These are phyloP conservation scores for Oreotragus oreotragus DNA, from an alignment of 2,113 vertebrate genomes.

Conservation along the genomic window DNA sequence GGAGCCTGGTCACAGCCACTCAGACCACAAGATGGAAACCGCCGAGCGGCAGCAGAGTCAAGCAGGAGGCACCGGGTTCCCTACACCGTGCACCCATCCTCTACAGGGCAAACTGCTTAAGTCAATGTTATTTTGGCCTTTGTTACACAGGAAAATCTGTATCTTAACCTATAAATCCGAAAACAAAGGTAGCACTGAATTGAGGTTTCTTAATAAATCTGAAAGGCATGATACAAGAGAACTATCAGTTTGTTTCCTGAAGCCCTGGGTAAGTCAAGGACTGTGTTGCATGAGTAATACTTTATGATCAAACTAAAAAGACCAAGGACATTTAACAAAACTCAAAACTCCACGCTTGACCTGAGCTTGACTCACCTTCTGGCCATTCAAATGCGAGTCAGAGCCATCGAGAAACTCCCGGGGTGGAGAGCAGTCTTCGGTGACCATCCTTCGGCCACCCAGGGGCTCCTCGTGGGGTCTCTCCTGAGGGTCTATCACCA, in stretches of 20 bases:
- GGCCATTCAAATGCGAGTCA: background rate
- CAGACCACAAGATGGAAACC: background rate
- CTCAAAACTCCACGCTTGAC: background rate
- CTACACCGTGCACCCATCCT: background rate
- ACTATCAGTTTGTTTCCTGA: background rate
- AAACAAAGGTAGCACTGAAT: background rate
- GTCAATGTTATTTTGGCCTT: background rate
- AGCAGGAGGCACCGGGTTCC: background rate
- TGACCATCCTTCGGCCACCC: background rate
- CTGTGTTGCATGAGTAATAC: background rate
- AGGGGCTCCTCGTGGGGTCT: background rate
- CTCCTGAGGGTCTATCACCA: background rate
- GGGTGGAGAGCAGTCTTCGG: background rate
- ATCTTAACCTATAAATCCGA: background rate
- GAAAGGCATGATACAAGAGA: background rate
- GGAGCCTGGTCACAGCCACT: background rate
- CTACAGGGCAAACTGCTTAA: background rate
- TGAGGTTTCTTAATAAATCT: background rate
- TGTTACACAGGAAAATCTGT: background rate
- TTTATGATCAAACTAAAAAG: background rate
- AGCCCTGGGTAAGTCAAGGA: background rate
- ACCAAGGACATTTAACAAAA: background rate
- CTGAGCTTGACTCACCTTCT: slow-evolving; percentile 34
- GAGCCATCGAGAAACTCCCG: slow-evolving; percentile 40
- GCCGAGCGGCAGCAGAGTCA: background rate